Evolutionary conservation across 2,113 vertebrate species (phyloP), one percentile per base, ranked within the genome.

Genomic region (Archilochus colubris): DNA sequence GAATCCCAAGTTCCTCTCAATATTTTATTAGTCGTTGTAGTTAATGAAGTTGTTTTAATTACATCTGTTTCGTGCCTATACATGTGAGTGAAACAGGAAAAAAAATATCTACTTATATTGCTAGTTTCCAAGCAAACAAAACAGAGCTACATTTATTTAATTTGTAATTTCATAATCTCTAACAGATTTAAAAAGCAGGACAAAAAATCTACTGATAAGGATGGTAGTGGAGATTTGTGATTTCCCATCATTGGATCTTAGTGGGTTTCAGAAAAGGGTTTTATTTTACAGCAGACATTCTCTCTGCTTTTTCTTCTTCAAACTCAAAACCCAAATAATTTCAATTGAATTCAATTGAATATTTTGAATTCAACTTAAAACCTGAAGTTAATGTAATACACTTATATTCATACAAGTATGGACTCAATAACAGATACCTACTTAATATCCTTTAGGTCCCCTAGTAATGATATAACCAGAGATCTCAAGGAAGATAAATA

Each of bases 401-500:
- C 61, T 83, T 70, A 61, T 86, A 86, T 86, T 73, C 44, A 48
- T 62, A 40, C 55, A 51, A 86, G 50, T 76, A 93, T 79, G 83
- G 85, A 83, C 74, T 88, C 85, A 67, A 31, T 81, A 94, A 88
- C 68, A 23, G 18, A 40, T 91, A 88, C 86, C 75, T 77, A 95
- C 63, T 85, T 90, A 92, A 90, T 91, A 88, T 91, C 33, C 36
- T 91, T 84, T 89, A 92, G 77, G 64, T 89, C 61, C 57, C 59
- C 68, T 66, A 58, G 64, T 92, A 92, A 73, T 94, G 83, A 69
- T 78, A 82, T 91, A 86, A 93, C 86, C 90, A 90, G 89, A 96
- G 88, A 95, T 94, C 88, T 86, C 74, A 36, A 94, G 88, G 76
- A 94, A 95, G 87, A 89, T 89, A 89, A 97, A 96, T 95, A 91